Percentiles rank a stretch among this genome's conserved stretches.
Conservation (phyloP, 2,888 invertebrate genomes). For the Baronia brevicornis region DNA sequence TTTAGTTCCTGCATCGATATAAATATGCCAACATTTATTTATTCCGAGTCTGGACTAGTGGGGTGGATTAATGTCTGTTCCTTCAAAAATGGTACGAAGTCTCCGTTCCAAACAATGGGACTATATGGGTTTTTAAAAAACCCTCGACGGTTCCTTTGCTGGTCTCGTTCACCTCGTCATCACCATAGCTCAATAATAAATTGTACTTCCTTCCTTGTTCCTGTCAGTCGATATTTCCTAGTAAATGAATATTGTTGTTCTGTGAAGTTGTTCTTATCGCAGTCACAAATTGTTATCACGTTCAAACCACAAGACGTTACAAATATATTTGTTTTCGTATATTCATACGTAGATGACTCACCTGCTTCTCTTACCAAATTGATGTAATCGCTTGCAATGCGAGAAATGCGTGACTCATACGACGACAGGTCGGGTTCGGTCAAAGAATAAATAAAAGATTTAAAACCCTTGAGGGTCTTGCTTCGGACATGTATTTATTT, state of each 20-base stretch:
- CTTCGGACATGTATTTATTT: no score
- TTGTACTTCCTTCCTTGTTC: constrained; percentile 9
- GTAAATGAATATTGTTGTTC: constrained; percentile 5
- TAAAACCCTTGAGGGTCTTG: no score
- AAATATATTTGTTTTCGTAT: constrained; percentile 2
- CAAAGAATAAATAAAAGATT: constrained; percentile 24
- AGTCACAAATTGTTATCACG: background rate
- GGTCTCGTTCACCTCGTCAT: constrained; percentile 12
- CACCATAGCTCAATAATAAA: constrained; percentile 9
- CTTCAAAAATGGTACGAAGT: no score
- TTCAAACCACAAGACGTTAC: background rate
- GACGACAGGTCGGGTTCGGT: constrained; percentile 17
- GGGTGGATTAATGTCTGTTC: no score
- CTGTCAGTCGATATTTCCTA: constrained; percentile 2
- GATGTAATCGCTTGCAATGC: constrained; percentile 34
- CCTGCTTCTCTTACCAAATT: constrained; percentile 36
- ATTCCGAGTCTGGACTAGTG: no score
- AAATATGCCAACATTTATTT: no score
- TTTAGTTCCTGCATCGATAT: no score
- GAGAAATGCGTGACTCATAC: constrained; percentile 32
- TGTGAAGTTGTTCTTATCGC: constrained; percentile 3
- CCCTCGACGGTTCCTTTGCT: no score
- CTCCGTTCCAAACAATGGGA: no score
- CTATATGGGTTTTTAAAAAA: no score
- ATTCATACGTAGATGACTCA: constrained; percentile 20